Evolutionary conservation across 2,113 vertebrate species (phyloP).

Genomic region (Dascyllus trimaculatus): DNA sequence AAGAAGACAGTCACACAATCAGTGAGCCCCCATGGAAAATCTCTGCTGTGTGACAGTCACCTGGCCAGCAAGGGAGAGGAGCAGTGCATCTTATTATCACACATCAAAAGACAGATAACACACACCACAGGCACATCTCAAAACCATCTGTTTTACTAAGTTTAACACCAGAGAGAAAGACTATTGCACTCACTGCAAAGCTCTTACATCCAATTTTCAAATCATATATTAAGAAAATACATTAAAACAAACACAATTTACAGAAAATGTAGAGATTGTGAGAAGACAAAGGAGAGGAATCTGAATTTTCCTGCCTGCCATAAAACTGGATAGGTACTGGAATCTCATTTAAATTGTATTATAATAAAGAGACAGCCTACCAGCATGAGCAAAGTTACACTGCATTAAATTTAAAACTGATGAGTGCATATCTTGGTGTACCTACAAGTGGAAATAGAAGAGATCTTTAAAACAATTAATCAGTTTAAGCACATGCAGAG

Average conservation of each 20-base stretch:
- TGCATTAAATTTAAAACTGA: neutral
- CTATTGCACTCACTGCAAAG: neutral
- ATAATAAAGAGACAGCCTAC: constrained; percentile 4
- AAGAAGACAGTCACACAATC: constrained; percentile 37
- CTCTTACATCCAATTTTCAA: neutral
- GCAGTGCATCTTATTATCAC: constrained; percentile 46
- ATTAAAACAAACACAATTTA: constrained; percentile 6
- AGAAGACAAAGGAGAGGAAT: neutral
- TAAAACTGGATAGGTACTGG: constrained; percentile 9
- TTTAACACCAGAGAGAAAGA: constrained; percentile 35
- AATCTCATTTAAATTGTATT: constrained; percentile 25
- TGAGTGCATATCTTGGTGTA: constrained; percentile 7
- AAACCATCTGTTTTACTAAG: constrained; percentile 22
- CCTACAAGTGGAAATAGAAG: constrained; percentile 12
- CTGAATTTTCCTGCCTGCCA: constrained; percentile 6
- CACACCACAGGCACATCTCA: constrained; percentile 8
- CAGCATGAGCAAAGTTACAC: neutral
- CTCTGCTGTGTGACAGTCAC: constrained; percentile 39
- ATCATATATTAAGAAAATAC: constrained; percentile 11
- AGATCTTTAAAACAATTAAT: constrained; percentile 2
- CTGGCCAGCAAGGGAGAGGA: constrained; percentile 36
- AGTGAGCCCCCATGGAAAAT: constrained; percentile 19
- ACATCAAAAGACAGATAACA: constrained; percentile 53
- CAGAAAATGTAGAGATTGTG: constrained; percentile 20
- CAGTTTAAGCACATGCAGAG: constrained; percentile 40